These are phyloP conservation scores for Camelus dromedarius DNA, from an alignment of 2,113 vertebrate species.

Conservation along the genomic window DNA sequence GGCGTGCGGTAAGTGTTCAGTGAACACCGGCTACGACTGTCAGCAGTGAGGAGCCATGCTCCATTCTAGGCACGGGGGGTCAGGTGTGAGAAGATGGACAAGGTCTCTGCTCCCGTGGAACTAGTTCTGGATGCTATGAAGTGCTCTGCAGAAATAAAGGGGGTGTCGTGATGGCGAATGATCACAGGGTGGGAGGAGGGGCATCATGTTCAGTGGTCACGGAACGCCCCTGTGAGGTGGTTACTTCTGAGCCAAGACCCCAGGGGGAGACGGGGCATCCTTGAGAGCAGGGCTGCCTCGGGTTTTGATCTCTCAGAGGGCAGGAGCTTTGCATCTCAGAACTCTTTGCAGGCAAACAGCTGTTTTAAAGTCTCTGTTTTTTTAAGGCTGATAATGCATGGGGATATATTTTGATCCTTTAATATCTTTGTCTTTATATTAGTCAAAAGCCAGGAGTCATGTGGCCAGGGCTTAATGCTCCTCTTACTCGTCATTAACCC, in stretches of 20 bases:
- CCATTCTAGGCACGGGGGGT: background rate
- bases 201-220: background rate
- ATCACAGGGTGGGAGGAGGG: background rate
- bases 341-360: background rate
- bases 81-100: background rate
- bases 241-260: background rate
- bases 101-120: background rate
- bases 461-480: background rate
- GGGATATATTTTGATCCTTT: slow-evolving; percentile 55
- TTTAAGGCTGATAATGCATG: background rate
- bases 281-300: background rate
- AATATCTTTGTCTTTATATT: slow-evolving; percentile 35
- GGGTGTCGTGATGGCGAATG: background rate
- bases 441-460: slow-evolving; percentile 2
- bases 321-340: background rate
- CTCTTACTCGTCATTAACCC: slow-evolving; percentile 17
- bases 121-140: background rate
- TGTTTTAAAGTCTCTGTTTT: background rate
- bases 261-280: background rate
- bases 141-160: slow-evolving; percentile 16
- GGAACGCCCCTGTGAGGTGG: background rate
- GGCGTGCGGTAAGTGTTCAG: background rate
- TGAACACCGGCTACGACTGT: background rate
- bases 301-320: background rate
- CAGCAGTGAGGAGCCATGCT: background rate